Conservation (phyloP, 2,888 invertebrate genomes). For the Oasisia sp. region DNA sequence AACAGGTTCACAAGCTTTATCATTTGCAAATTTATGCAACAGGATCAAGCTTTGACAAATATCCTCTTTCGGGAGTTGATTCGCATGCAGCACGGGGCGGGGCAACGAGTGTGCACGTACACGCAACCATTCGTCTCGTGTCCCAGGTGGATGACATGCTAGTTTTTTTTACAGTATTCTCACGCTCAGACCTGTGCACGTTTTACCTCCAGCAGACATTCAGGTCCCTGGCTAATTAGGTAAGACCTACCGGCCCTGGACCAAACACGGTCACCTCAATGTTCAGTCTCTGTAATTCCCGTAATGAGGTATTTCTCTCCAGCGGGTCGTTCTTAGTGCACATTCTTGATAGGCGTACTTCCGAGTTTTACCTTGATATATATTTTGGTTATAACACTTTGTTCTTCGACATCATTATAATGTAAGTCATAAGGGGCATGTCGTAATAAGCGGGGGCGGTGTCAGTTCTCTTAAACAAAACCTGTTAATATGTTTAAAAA, state of each 20-base stretch:
- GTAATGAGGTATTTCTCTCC: not conserved
- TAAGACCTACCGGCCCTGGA: not conserved
- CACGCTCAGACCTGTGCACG: not conserved
- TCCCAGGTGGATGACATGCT: not conserved
- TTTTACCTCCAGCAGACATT: not conserved
- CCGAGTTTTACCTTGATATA: not conserved
- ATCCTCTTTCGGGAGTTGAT: too few species aligned
- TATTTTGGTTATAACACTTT: not conserved
- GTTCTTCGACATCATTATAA: not conserved
- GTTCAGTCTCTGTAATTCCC: not conserved
- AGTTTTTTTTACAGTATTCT: not conserved
- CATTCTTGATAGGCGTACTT: not conserved
- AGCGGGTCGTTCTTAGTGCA: not conserved
- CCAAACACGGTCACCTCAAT: not conserved
- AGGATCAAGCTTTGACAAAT: too few species aligned
- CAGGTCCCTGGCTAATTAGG: not conserved
- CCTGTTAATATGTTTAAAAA: too few species aligned
- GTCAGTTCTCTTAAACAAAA: too few species aligned
- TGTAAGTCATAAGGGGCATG: not conserved
- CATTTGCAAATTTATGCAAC: too few species aligned
- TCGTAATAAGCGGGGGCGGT: too few species aligned
- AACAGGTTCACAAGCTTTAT: too few species aligned
- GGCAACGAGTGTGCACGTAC: not conserved
- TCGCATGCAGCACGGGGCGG: not conserved
- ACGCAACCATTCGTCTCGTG: not conserved